Percentiles rank a stretch among this genome's conserved stretches.
Evolutionary conservation across 2,113 vertebrate genomes (phyloP).

Genomic region (Mormyrus lacerda): DNA sequence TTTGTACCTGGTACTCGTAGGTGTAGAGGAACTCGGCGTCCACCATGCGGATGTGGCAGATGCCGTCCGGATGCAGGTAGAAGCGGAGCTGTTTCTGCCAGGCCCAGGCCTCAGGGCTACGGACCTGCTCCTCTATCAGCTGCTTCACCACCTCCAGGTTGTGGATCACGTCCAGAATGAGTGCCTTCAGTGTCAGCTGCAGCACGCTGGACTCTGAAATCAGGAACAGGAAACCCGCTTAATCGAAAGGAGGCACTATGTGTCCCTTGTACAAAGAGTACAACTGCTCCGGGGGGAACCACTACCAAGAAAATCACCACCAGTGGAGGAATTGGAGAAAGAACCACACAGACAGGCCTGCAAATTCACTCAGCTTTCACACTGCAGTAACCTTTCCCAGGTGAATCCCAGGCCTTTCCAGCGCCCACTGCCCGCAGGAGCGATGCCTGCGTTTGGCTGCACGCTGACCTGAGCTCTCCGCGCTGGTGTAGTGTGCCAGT

Average conservation of each 20-base stretch:
- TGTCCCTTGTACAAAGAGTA: not conserved
- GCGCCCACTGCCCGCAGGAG: not conserved
- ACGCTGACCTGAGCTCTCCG: conserved; percentile 66
- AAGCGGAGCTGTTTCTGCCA: conserved; percentile 95
- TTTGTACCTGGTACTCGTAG: conserved; percentile 89
- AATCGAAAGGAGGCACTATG: not conserved
- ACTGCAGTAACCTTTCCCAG: not conserved
- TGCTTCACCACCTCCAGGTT: conserved; percentile 88
- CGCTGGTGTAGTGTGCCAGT: conserved; percentile 81
- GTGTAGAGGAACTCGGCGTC: conserved; percentile 89
- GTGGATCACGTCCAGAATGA: conserved; percentile 92
- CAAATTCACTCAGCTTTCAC: not conserved
- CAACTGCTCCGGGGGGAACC: not conserved
- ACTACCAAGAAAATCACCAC: not conserved
- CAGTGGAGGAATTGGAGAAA: not conserved
- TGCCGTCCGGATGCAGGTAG: conserved; percentile 73
- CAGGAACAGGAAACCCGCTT: not conserved
- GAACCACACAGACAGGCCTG: not conserved
- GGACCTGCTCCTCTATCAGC: conserved; percentile 67
- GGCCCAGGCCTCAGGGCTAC: conserved; percentile 70
- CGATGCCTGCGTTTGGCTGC: not conserved
- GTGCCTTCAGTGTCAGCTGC: conserved; percentile 86
- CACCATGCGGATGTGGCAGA: conserved; percentile 84
- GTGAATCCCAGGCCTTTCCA: not conserved
- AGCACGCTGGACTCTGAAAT: conserved; percentile 71